These are phyloP conservation scores for Eurosta solidaginis DNA, from an alignment of 1,140 invertebrate species.

Conservation along the genomic window DNA sequence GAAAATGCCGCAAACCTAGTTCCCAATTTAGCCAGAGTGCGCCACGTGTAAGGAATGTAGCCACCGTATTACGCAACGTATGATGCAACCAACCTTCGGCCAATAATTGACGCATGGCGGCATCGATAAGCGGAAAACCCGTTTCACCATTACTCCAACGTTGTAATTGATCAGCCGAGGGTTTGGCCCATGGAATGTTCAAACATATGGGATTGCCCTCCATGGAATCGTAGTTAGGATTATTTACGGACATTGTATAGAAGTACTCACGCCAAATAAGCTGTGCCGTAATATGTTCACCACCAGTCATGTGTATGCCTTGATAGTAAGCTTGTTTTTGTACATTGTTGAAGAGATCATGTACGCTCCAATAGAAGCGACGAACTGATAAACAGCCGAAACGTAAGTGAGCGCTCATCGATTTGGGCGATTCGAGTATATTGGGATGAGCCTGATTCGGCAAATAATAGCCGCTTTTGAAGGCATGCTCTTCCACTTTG, in stretches of 20 bases:
- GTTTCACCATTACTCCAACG: constrained; percentile 72
- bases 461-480: constrained; percentile 65
- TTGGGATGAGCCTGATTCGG: constrained; percentile 74
- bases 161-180: constrained; percentile 62
- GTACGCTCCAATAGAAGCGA: constrained; percentile 69
- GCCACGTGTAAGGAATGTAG: constrained; percentile 74
- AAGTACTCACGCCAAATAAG: constrained; percentile 82
- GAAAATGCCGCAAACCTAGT: constrained; percentile 68
- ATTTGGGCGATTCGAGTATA: constrained; percentile 69
- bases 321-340: constrained; percentile 61
- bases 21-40: constrained; percentile 78
- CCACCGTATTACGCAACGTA: constrained; percentile 71
- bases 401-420: constrained; percentile 70
- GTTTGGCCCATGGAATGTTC: constrained; percentile 72
- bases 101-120: constrained; percentile 71
- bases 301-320: constrained; percentile 44
- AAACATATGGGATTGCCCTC: constrained; percentile 74
- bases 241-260: constrained; percentile 74
- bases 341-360: constrained; percentile 66
- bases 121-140: constrained; percentile 79
- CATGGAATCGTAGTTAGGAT: constrained; percentile 71
- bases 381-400: constrained; percentile 71
- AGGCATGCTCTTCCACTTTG: constrained; percentile 66
- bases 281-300: constrained; percentile 66
- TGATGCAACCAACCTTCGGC: constrained; percentile 71